phyloP scores from a whole-genome alignment of 2,113 vertebrate species.

The Bucco capensis region DNA sequence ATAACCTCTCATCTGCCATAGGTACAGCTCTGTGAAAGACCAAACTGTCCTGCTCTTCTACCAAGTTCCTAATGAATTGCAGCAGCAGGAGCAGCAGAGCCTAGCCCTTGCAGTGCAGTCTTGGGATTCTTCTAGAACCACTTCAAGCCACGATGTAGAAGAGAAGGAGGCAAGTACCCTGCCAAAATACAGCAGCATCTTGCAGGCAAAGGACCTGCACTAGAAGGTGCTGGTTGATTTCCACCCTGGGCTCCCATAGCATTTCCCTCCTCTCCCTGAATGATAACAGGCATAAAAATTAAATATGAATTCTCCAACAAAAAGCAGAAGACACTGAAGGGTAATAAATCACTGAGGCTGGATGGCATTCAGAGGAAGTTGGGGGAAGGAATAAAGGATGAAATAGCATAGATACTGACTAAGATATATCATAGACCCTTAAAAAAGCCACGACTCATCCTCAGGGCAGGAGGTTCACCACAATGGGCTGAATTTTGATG shows the following conservation, averaged over 20 bases:
- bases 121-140: background rate
- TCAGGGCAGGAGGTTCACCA: background rate
- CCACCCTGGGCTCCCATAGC: background rate
- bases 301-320: conserved; percentile 32
- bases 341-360: background rate
- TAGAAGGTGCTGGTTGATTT: background rate
- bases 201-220: background rate
- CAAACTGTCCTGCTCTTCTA: background rate
- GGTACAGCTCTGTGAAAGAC: background rate
- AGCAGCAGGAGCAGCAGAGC: background rate
- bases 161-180: background rate
- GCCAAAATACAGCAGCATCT: background rate
- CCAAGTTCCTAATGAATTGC: accelerated
- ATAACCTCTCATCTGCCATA: background rate
- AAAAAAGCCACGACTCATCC: background rate
- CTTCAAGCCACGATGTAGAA: background rate
- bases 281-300: background rate
- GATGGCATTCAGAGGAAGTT: background rate
- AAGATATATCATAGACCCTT: background rate
- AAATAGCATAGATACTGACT: background rate
- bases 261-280: background rate
- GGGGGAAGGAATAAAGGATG: background rate
- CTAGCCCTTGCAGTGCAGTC: background rate
- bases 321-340: background rate
- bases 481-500: background rate